phyloP scores from a whole-genome alignment of 2,888 invertebrate genomes.

The Nebria brevicollis region DNA sequence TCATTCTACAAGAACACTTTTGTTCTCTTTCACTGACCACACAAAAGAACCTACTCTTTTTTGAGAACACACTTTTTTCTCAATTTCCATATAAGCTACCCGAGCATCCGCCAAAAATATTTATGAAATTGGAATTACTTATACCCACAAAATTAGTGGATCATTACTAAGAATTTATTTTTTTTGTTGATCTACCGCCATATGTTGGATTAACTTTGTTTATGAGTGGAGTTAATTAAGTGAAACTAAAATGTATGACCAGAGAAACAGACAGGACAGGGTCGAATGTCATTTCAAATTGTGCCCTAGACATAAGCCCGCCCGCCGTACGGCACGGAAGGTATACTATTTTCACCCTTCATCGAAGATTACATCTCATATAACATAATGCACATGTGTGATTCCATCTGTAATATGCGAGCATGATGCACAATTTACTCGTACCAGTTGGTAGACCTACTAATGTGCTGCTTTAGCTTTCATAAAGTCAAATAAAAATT shows the following conservation, averaged over 20 bases:
- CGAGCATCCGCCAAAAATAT: no score
- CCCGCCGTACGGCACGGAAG: slow-evolving; percentile 2
- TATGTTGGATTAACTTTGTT: not conserved
- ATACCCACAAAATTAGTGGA: no score
- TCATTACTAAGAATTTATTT: not conserved
- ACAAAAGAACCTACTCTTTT: not conserved
- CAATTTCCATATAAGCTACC: no score
- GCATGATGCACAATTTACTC: not conserved
- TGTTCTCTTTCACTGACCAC: not conserved
- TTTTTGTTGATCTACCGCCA: not conserved
- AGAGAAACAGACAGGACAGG: slow-evolving; percentile 4
- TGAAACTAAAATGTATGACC: slow-evolving; percentile 27
- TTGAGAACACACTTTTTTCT: not conserved
- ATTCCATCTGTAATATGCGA: not conserved
- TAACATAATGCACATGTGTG: slow-evolving; percentile 14
- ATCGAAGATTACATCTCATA: slow-evolving; percentile 23
- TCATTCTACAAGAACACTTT: not conserved
- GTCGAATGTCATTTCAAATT: slow-evolving; percentile 14
- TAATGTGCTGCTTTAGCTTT: not conserved
- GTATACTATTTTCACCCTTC: slow-evolving; percentile 18
- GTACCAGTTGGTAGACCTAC: not conserved
- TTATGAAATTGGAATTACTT: no score
- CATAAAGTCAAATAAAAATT: no score
- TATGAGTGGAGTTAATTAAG: slow-evolving; percentile 21
- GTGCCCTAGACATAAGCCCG: not conserved